A percentile compares a stretch with the other conserved stretches of the same genome.
Conservation (phyloP, 2,113 vertebrate genomes). For the Lipophrys pholis region DNA sequence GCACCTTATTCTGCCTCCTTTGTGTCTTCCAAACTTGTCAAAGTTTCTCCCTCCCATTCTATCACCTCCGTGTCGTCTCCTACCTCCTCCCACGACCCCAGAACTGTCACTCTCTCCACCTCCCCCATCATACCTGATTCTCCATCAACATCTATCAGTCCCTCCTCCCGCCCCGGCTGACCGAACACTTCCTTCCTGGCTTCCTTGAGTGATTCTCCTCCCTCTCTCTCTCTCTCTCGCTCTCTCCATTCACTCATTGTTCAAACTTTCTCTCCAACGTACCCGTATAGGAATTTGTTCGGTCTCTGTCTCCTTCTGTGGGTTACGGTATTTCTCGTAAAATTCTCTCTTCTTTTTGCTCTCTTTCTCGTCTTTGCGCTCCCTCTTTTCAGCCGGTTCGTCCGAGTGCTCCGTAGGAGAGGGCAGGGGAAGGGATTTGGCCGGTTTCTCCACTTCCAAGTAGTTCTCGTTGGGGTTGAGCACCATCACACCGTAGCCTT, state of each 20-base stretch:
- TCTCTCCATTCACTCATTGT: constrained; percentile 14
- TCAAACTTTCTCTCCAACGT: constrained; percentile 68
- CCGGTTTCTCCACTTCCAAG: constrained; percentile 93
- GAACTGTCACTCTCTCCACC: constrained; percentile 63
- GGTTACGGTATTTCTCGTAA: constrained; percentile 97
- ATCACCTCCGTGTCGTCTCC: constrained; percentile 57
- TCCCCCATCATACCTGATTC: constrained; percentile 55
- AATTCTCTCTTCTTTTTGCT: constrained; percentile 93
- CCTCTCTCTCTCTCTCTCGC: constrained; percentile 25
- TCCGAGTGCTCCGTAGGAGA: constrained; percentile 88
- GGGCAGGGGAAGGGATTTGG: constrained; percentile 74
- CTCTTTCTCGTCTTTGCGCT: constrained; percentile 93
- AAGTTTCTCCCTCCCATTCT: constrained; percentile 54
- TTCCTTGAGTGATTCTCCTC: constrained; percentile 39
- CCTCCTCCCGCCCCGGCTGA: constrained; percentile 43
- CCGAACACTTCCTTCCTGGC: constrained; percentile 30
- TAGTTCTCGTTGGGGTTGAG: constrained; percentile 99
- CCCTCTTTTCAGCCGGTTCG: constrained; percentile 95
- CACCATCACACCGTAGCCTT: constrained; percentile 95
- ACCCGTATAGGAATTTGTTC: constrained; percentile 93
- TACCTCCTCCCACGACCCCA: constrained; percentile 55
- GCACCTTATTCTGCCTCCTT: constrained; percentile 47
- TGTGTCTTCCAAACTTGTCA: constrained; percentile 48
- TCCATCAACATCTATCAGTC: constrained; percentile 60
- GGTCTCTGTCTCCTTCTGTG: constrained; percentile 95